Evolutionary conservation across 2,797 vertebrate species (phyloP).

Genomic region (Borostomias antarcticus): DNA sequence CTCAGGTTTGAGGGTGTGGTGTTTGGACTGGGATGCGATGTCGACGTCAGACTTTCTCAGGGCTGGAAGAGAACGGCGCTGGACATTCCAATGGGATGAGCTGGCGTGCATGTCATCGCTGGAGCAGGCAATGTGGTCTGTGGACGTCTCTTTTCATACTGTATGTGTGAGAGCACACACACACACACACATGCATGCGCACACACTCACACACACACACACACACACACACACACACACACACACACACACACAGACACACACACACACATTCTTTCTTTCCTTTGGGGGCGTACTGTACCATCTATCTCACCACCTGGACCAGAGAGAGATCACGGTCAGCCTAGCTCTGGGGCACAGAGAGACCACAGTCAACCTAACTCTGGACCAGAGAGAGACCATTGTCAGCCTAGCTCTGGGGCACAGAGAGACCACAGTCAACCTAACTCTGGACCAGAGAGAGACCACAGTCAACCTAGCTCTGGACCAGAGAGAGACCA

Average conservation of each 20-base stretch:
- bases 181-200: neutral
- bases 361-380: too few species aligned
- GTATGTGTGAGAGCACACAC: neutral
- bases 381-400: too few species aligned
- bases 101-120: conserved; percentile 36
- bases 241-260: neutral
- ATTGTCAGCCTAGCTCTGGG: too few species aligned
- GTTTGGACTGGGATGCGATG: conserved; percentile 26
- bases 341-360: too few species aligned
- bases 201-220: neutral
- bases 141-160: conserved; percentile 3
- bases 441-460: too few species aligned
- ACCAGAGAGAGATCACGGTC: too few species aligned
- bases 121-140: neutral
- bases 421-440: too few species aligned
- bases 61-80: conserved; percentile 28
- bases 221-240: conserved; percentile 1
- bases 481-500: too few species aligned
- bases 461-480: too few species aligned
- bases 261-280: conserved; percentile 19
- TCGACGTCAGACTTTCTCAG: conserved; percentile 52
- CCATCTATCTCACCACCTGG: too few species aligned
- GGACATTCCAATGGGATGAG: conserved; percentile 54
- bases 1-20: conserved; percentile 27
- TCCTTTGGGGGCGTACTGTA: too few species aligned